phyloP scores from a whole-genome alignment of 2,113 vertebrate genomes.

The Argyrosomus japonicus region DNA sequence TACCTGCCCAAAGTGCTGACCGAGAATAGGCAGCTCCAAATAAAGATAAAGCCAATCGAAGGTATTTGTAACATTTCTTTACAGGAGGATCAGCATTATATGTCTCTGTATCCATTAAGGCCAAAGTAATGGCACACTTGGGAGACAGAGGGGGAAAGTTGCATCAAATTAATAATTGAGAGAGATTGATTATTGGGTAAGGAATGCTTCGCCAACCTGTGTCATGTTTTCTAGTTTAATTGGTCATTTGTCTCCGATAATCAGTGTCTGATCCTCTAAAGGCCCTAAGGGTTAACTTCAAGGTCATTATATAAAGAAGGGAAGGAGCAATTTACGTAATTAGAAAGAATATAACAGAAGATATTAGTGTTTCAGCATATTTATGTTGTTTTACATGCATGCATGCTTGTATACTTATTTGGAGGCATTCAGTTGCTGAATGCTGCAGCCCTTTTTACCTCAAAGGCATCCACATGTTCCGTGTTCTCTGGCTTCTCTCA shows the following conservation, averaged over 20 bases:
- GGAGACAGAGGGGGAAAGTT: constrained; percentile 39
- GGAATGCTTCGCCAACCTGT: constrained; percentile 31
- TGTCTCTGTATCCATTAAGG: constrained; percentile 59
- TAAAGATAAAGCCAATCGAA: constrained; percentile 49
- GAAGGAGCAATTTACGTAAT: constrained; percentile 44
- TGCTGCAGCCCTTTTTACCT: constrained; percentile 34
- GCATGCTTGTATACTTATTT: background rate
- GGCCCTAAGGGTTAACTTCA: constrained; percentile 49
- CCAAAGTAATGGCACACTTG: constrained; percentile 57
- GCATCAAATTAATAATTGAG: constrained; percentile 68
- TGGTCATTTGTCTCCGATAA: constrained; percentile 69
- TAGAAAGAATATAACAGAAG: constrained; percentile 17
- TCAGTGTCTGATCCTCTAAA: constrained; percentile 49
- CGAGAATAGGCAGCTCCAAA: constrained; percentile 47
- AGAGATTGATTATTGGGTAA: constrained; percentile 63
- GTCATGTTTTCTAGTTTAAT: constrained; percentile 66
- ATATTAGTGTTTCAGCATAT: constrained; percentile 50
- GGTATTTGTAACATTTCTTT: constrained; percentile 35
- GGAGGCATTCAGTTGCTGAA: constrained; percentile 27
- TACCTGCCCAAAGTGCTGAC: constrained; percentile 63
- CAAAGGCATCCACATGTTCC: constrained; percentile 66
- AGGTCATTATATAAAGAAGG: constrained; percentile 22
- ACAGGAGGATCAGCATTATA: constrained; percentile 47
- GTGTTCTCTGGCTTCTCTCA: constrained; percentile 52
- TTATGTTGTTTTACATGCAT: constrained; percentile 2